These are phyloP conservation scores for Sebastes baramenuke DNA, from an alignment of 2,797 vertebrate species.

Conservation along the genomic window DNA sequence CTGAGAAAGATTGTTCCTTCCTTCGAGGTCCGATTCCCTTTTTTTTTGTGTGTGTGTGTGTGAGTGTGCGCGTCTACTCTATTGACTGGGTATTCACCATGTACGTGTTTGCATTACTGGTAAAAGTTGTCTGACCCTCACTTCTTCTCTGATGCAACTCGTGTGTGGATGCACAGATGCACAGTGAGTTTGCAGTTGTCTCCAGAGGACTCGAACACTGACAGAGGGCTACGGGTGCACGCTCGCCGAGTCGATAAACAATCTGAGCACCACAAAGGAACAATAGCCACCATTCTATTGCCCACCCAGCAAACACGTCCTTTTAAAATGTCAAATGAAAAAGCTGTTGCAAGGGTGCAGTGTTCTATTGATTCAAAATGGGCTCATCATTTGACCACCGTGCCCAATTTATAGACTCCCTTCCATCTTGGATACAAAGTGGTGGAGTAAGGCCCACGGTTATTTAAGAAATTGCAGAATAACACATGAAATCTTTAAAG, in stretches of 20 bases:
- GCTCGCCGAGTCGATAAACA: conserved; percentile 77
- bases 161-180: conserved; percentile 46
- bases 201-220: conserved; percentile 56
- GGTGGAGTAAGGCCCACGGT: conserved; percentile 4
- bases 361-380: conserved; percentile 75
- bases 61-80: neutral
- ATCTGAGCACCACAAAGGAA: conserved; percentile 78
- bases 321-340: conserved; percentile 79
- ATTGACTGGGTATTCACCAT: neutral
- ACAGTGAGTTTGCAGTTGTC: conserved; percentile 48
- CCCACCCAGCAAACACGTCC: conserved; percentile 67
- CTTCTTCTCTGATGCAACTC: conserved; percentile 49
- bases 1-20: conserved; percentile 21
- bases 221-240: conserved; percentile 44
- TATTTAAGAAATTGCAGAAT: conserved; percentile 56
- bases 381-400: conserved; percentile 73
- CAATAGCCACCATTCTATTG: conserved; percentile 70
- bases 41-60: neutral
- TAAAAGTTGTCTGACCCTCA: conserved; percentile 32
- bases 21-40: conserved; percentile 32
- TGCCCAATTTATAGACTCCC: conserved; percentile 57
- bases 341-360: conserved; percentile 60
- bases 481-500: conserved; percentile 33
- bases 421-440: conserved; percentile 53
- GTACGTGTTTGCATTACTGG: conserved; percentile 19